These are phyloP conservation scores for Drosophila phalerata DNA, from an alignment of 2,888 invertebrate species.

Conservation along the genomic window DNA sequence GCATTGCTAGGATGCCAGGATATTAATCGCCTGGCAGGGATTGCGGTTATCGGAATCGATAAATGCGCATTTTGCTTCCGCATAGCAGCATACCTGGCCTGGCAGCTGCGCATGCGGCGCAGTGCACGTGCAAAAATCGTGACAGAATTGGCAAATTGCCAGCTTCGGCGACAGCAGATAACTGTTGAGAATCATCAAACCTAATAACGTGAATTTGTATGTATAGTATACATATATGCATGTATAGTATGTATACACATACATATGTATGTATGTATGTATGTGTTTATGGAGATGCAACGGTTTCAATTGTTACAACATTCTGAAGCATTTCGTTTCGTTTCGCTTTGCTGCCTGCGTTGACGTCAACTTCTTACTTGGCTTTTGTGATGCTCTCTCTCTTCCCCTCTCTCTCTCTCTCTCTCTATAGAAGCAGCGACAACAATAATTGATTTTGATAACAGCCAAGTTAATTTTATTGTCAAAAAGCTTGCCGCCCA, in stretches of 20 bases:
- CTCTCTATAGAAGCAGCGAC: constrained; percentile 14
- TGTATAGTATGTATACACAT: too few species aligned
- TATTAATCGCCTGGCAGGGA: neutral
- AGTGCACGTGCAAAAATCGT: constrained; percentile 66
- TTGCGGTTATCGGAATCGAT: constrained; percentile 21
- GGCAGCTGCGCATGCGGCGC: constrained; percentile 44
- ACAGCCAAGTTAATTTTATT: constrained; percentile 62
- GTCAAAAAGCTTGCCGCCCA: constrained; percentile 58
- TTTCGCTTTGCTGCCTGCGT: constrained; percentile 23
- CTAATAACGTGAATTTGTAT: neutral
- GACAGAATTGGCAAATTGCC: constrained; percentile 65
- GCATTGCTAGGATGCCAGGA: neutral
- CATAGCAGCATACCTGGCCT: constrained; percentile 26
- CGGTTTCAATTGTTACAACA: constrained; percentile 59
- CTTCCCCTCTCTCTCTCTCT: too few species aligned
- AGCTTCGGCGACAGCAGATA: constrained; percentile 34
- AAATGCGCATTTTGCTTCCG: constrained; percentile 38
- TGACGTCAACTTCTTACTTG: constrained; percentile 40
- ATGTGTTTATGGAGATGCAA: constrained; percentile 45
- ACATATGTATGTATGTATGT: neutral
- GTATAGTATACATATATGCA: too few species aligned
- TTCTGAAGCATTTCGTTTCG: constrained; percentile 32
- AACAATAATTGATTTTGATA: constrained; percentile 71
- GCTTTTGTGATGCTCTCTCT: constrained; percentile 40
- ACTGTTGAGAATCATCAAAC: constrained; percentile 1